These are phyloP conservation scores for Resseliella maxima DNA, from an alignment of 2,888 invertebrate species.

Conservation along the genomic window DNA sequence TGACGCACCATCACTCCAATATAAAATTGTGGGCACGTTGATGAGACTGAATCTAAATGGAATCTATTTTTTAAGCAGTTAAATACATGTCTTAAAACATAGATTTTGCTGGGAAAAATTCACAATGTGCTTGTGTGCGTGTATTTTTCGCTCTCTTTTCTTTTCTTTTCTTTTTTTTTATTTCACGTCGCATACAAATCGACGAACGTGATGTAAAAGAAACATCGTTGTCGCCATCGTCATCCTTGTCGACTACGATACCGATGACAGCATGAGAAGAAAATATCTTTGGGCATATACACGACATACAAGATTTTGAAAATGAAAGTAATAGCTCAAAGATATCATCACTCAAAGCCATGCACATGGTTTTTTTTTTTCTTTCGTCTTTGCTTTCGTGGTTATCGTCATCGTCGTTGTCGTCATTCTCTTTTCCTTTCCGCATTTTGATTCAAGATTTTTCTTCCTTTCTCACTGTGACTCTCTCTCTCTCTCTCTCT, in stretches of 20 bases:
- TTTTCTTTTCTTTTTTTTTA: not conserved
- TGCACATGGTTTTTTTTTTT: conserved; percentile 23
- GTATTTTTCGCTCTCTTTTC: not conserved
- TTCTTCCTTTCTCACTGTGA: not conserved
- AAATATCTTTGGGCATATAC: conserved; percentile 28
- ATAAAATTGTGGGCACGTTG: not conserved
- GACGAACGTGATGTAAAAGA: not conserved
- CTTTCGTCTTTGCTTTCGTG: too few relatives aligned
- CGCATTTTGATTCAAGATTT: too few relatives aligned
- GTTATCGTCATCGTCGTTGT: not conserved
- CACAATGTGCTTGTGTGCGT: not conserved
- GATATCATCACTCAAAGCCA: conserved; percentile 17
- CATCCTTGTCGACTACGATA: not conserved
- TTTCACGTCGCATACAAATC: not conserved
- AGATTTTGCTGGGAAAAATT: not conserved
- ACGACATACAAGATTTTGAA: conserved; percentile 1
- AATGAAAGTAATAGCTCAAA: conserved; percentile 28
- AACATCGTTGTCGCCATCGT: not conserved
- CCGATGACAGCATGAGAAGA: not conserved
- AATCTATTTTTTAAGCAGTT: not conserved
- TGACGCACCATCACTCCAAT: not conserved
- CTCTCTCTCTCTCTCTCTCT: not conserved
- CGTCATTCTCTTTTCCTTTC: not conserved
- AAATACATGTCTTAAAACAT: conserved; percentile 16
- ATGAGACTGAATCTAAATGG: not conserved